Evolutionary conservation across 92 coral and sea anemone species (phyloP).

Genomic region (Scolanthus callimorphus): DNA sequence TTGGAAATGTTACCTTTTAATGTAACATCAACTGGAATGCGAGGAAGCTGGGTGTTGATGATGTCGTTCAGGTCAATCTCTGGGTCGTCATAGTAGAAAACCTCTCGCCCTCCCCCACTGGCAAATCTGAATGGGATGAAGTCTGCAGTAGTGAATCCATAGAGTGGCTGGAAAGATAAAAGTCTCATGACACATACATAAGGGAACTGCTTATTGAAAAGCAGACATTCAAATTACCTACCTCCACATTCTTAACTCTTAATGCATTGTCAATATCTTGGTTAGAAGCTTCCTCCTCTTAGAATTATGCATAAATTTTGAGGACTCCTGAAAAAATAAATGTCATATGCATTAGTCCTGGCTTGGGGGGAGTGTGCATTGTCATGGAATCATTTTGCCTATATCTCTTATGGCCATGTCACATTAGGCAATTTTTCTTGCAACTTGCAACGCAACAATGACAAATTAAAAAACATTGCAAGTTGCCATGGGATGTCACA

Average conservation of each 20-base stretch:
- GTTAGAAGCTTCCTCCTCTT: slow-evolving; percentile 79
- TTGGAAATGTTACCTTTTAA: slow-evolving; percentile 97
- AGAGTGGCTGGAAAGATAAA: slow-evolving; percentile 98
- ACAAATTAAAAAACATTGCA: too few relatives aligned
- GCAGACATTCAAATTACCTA: too few relatives aligned
- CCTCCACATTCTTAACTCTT: slow-evolving; percentile 91
- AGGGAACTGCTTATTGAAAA: too few relatives aligned
- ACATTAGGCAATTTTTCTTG: too few relatives aligned
- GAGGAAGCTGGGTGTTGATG: slow-evolving; percentile 91
- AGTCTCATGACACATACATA: too few relatives aligned
- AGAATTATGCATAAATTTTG: slow-evolving; percentile 91
- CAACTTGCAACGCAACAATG: too few relatives aligned
- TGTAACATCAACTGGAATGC: slow-evolving; percentile 91
- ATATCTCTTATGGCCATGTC: too few relatives aligned
- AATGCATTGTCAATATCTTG: slow-evolving; percentile 91
- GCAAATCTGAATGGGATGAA: slow-evolving; percentile 96
- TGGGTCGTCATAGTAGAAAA: slow-evolving; percentile 91
- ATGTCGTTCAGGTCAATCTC: slow-evolving; percentile 93
- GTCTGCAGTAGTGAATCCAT: slow-evolving; percentile 83
- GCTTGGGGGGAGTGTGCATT: too few relatives aligned
- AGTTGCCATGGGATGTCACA: too few relatives aligned
- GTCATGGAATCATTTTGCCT: too few relatives aligned
- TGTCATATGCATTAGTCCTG: too few relatives aligned
- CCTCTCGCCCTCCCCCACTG: slow-evolving; percentile 97
- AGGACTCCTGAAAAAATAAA: slow-evolving; percentile 60